phyloP scores from a whole-genome alignment of 2,888 invertebrate genomes.

The Thymelicus lineola region DNA sequence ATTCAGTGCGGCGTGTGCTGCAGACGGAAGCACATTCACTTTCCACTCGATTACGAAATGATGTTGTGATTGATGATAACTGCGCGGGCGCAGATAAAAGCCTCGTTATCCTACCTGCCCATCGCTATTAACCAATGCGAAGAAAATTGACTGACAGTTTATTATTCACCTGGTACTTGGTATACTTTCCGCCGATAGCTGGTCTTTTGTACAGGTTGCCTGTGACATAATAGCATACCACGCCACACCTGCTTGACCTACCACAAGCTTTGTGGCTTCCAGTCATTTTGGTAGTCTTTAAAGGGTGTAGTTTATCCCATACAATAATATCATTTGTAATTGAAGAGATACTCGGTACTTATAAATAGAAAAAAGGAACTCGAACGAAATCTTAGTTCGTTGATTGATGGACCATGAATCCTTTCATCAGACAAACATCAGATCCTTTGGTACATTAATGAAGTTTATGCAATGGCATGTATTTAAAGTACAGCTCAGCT shows the following conservation, averaged over 20 bases:
- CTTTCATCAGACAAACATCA: too few relatives aligned
- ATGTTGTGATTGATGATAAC: slow-evolving; percentile 55
- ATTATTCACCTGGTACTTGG: background rate
- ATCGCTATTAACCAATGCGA: slow-evolving; percentile 29
- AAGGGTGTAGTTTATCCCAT: too few relatives aligned
- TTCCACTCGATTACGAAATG: slow-evolving; percentile 55
- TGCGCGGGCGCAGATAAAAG: slow-evolving; percentile 54
- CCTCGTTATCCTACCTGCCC: slow-evolving; percentile 32
- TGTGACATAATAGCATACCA: background rate
- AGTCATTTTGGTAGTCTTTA: too few relatives aligned
- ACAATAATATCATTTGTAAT: too few relatives aligned
- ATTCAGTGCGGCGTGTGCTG: slow-evolving; percentile 14
- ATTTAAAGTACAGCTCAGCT: too few relatives aligned
- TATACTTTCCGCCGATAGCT: background rate
- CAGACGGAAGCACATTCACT: slow-evolving; percentile 52
- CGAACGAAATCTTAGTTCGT: too few relatives aligned
- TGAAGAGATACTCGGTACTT: too few relatives aligned
- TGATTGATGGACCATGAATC: too few relatives aligned
- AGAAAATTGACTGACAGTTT: slow-evolving; percentile 18
- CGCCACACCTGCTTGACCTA: background rate
- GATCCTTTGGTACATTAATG: too few relatives aligned
- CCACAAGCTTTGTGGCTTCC: too few relatives aligned
- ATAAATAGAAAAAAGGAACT: too few relatives aligned
- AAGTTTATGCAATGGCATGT: background rate
- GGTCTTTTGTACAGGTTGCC: background rate